Evolutionary conservation across 2,113 vertebrate genomes (phyloP).

Genomic region (Panthera tigris): DNA sequence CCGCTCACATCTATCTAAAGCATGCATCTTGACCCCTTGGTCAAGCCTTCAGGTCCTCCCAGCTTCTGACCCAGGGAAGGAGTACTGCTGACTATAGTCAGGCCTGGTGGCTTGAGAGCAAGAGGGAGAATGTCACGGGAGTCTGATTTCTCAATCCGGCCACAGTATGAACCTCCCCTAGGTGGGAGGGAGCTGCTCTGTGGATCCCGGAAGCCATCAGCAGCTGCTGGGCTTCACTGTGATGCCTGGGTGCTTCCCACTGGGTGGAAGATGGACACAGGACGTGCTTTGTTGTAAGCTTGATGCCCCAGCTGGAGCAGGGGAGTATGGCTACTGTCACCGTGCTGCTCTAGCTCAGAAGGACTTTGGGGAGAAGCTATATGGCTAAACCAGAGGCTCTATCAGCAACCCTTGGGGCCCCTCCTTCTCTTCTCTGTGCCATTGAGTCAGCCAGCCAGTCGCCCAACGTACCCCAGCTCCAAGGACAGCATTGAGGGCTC

Average conservation of each 20-base stretch:
- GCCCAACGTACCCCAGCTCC: not conserved
- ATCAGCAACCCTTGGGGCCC: not conserved
- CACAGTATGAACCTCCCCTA: not conserved
- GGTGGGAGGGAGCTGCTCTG: not conserved
- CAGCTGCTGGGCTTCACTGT: not conserved
- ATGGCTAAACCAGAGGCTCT: not conserved
- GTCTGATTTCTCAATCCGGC: not conserved
- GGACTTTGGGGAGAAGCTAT: not conserved
- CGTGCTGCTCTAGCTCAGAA: not conserved
- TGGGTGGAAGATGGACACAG: not conserved
- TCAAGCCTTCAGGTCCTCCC: not conserved
- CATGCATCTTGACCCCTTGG: rapidly evolving
- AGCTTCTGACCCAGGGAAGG: not conserved
- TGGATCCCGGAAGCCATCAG: not conserved
- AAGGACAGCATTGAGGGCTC: not conserved
- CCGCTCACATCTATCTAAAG: not conserved
- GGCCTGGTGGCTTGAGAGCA: not conserved
- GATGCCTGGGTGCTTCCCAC: not conserved
- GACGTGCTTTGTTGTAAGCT: not conserved
- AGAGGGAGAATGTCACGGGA: rapidly evolving
- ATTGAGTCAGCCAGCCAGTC: rapidly evolving
- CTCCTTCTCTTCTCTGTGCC: not conserved
- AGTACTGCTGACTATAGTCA: rapidly evolving
- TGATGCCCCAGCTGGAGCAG: rapidly evolving
- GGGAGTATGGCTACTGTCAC: not conserved